These are phyloP conservation scores for Urocynchramus pylzowi DNA, from an alignment of 2,113 vertebrate species.

Conservation along the genomic window DNA sequence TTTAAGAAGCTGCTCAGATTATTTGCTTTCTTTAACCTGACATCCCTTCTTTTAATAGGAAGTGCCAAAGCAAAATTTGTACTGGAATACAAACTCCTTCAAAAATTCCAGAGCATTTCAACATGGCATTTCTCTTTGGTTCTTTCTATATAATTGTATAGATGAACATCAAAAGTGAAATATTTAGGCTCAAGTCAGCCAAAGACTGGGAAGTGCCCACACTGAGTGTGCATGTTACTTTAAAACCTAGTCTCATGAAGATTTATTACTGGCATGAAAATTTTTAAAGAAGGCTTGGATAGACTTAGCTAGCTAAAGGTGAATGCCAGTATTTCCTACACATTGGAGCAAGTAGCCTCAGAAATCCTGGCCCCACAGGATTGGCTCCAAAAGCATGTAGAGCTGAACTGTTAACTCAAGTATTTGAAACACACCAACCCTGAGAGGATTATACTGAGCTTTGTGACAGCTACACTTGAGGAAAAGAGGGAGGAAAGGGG, in stretches of 20 bases:
- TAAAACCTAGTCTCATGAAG: not conserved
- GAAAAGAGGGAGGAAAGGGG: conserved; percentile 24
- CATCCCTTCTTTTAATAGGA: not conserved
- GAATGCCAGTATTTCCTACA: not conserved
- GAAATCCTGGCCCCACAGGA: not conserved
- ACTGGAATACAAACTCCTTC: not conserved
- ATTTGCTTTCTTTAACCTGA: not conserved
- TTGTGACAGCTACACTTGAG: not conserved
- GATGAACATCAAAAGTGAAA: not conserved
- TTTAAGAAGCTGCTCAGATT: not conserved
- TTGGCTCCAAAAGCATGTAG: not conserved
- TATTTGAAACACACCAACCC: not conserved
- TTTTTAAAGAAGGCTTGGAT: not conserved
- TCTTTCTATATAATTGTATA: not conserved
- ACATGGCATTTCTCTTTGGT: not conserved
- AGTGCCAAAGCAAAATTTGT: not conserved
- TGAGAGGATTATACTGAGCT: not conserved
- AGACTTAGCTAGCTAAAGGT: not conserved
- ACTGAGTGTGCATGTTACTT: not conserved
- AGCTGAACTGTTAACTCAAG: not conserved
- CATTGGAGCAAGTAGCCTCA: not conserved
- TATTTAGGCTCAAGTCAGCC: not conserved
- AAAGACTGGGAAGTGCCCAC: not conserved
- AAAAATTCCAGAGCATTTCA: not conserved
- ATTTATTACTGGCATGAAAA: not conserved